A percentile compares a stretch with the other conserved stretches of the same genome.
These are phyloP conservation scores for Acanthococcus lagerstroemiae DNA, from an alignment of 2,888 invertebrate species.

Conservation along the genomic window DNA sequence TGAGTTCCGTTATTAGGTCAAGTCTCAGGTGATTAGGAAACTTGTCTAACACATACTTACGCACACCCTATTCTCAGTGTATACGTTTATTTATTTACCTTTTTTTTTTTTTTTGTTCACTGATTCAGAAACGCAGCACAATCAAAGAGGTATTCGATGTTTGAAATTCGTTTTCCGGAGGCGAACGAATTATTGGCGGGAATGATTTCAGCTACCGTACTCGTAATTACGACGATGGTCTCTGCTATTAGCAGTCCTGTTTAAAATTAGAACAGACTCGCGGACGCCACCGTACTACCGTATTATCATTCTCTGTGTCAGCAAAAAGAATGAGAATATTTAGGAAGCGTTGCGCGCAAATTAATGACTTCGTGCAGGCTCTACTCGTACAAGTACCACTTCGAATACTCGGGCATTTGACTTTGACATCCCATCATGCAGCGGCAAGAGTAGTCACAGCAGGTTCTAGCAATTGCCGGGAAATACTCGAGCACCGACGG, in stretches of 20 bases:
- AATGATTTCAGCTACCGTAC: not conserved
- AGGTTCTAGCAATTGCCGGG: too few relatives aligned
- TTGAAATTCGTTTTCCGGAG: not conserved
- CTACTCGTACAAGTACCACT: too few relatives aligned
- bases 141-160: not conserved
- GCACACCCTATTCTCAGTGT: not conserved
- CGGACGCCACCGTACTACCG: too few relatives aligned
- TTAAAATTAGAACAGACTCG: not conserved
- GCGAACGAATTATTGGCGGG: too few relatives aligned
- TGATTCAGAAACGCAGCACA: not conserved
- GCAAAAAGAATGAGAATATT: too few relatives aligned
- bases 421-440: too few relatives aligned
- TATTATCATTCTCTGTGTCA: too few relatives aligned
- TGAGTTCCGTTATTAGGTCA: slow-evolving; percentile 29
- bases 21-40: slow-evolving; percentile 28
- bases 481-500: too few relatives aligned
- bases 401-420: too few relatives aligned
- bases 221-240: not conserved
- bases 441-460: too few relatives aligned
- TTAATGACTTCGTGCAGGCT: too few relatives aligned
- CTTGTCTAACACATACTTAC: slow-evolving; percentile 16
- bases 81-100: not conserved
- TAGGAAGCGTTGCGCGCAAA: too few relatives aligned
- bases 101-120: not conserved
- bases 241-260: not conserved